Evolutionary conservation across 2,113 vertebrate genomes (phyloP).

Genomic region (Eptesicus fuscus): DNA sequence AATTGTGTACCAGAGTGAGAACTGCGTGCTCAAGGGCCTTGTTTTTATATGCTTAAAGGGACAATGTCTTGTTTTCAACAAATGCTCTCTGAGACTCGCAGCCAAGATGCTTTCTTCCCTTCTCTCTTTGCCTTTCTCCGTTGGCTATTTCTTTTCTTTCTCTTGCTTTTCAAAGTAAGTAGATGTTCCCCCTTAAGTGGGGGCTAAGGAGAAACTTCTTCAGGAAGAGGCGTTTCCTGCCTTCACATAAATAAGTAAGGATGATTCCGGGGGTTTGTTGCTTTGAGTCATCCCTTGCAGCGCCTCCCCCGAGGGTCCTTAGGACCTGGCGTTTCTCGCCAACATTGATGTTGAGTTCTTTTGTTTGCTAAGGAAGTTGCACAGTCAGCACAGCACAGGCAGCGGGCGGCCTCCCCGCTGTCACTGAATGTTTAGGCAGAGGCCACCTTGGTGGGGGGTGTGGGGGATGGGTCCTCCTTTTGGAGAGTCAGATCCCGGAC

Average conservation of each 20-base stretch:
- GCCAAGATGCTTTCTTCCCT: slow-evolving; percentile 58
- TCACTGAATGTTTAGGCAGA: neutral
- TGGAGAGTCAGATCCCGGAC: neutral
- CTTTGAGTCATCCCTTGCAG: neutral
- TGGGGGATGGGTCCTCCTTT: neutral
- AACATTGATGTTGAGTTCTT: neutral
- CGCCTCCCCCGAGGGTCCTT: neutral
- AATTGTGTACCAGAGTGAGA: slow-evolving; percentile 93
- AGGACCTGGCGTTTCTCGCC: neutral
- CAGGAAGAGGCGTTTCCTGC: neutral
- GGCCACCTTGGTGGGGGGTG: neutral
- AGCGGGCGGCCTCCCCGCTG: neutral
- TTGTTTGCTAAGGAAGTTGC: neutral
- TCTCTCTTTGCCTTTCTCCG: neutral
- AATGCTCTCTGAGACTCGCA: slow-evolving; percentile 76
- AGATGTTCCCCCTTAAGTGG: neutral
- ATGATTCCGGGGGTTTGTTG: neutral
- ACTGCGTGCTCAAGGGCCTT: slow-evolving; percentile 89
- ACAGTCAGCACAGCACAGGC: neutral
- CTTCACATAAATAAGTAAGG: fast-evolving
- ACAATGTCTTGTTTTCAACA: slow-evolving; percentile 88
- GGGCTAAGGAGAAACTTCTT: neutral
- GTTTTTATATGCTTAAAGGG: slow-evolving; percentile 93
- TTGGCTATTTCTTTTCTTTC: neutral
- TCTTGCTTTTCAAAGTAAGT: slow-evolving; percentile 4